phyloP scores from a whole-genome alignment of 2,797 vertebrate genomes.

The Sebastes cheni region DNA sequence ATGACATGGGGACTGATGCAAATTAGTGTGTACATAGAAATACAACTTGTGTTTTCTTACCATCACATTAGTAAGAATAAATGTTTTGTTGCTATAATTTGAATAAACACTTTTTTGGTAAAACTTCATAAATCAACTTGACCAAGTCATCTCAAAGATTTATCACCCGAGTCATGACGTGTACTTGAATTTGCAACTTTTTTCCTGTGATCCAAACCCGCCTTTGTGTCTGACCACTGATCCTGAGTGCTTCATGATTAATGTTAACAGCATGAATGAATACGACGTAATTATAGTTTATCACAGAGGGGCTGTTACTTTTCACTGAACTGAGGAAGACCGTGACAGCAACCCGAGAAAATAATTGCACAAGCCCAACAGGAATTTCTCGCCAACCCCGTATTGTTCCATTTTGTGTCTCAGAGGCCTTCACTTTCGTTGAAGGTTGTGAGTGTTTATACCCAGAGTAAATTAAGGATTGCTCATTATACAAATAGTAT shows the following conservation, averaged over 20 bases:
- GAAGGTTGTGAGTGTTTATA: conserved; percentile 48
- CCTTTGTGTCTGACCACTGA: conserved; percentile 25
- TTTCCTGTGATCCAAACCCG: neutral
- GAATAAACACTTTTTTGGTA: neutral
- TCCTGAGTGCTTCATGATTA: conserved; percentile 39
- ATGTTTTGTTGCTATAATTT: neutral
- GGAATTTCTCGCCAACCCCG: conserved; percentile 8
- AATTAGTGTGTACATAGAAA: neutral
- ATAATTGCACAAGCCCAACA: conserved; percentile 1
- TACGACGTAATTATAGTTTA: conserved; percentile 38
- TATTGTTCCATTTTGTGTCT: conserved; percentile 21
- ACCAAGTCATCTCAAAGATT: neutral
- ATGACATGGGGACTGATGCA: neutral
- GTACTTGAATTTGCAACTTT: neutral
- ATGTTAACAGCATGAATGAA: conserved; percentile 34
- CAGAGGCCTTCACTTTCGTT: conserved; percentile 39
- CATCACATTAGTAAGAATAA: neutral
- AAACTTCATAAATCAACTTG: neutral
- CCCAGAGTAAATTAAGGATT: conserved; percentile 44
- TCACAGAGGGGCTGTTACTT: conserved; percentile 29
- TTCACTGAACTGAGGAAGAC: conserved; percentile 15
- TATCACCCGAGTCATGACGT: neutral
- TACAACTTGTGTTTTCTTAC: neutral
- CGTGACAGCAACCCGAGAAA: neutral
- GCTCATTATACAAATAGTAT: conserved; percentile 48